Evolutionary conservation across 2,113 vertebrate genomes (phyloP).

Genomic region (Macaca nemestrina): DNA sequence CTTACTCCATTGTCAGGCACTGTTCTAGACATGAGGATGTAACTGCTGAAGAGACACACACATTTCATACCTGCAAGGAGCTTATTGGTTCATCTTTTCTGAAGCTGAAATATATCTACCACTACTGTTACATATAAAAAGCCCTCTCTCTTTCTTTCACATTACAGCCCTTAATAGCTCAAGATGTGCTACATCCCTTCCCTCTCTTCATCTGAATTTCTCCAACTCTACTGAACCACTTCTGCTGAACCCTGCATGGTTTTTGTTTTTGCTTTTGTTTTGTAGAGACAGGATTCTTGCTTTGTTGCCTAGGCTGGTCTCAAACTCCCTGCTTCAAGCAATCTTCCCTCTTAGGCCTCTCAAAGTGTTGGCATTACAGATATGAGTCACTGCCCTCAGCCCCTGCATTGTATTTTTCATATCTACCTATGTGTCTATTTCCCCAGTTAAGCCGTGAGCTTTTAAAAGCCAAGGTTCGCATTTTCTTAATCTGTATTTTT

Average conservation of each 20-base stretch:
- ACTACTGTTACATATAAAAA: neutral
- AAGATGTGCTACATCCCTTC: neutral
- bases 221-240: neutral
- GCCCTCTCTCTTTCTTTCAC: neutral
- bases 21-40: neutral
- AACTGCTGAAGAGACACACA: neutral
- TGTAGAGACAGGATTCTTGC: no score
- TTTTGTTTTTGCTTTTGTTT: no score
- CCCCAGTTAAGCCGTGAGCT: neutral
- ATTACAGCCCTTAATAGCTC: neutral
- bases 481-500: neutral
- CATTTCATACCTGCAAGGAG: neutral
- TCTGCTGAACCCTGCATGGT: no score
- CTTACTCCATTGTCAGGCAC: neutral
- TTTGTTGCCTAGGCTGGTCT: no score
- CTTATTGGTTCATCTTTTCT: neutral
- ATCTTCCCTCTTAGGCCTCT: no score
- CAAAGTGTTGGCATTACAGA: no score
- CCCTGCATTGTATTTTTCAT: neutral
- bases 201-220: neutral
- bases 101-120: neutral
- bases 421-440: neutral
- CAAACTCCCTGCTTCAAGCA: no score
- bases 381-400: no score
- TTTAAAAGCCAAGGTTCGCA: neutral